A percentile compares a stretch with the other conserved stretches of the same genome.
phyloP scores from a whole-genome alignment of 2,797 vertebrate genomes.

The Acrossocheilus wenchowensis region DNA sequence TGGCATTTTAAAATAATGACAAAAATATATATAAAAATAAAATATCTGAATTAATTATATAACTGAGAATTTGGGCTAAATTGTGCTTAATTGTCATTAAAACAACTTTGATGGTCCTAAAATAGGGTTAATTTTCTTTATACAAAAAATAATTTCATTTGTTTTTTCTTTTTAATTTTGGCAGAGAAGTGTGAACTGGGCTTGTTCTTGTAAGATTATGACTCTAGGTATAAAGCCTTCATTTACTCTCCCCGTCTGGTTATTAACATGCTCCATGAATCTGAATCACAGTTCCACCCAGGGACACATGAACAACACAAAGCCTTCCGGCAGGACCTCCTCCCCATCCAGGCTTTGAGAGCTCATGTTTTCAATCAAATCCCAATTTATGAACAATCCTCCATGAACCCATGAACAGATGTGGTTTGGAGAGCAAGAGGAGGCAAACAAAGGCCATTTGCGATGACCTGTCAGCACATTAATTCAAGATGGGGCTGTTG shows the following conservation, averaged over 20 bases:
- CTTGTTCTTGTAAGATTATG: neutral
- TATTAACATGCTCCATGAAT: slow-evolving; percentile 26
- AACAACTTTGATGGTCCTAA: no score
- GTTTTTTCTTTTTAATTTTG: neutral
- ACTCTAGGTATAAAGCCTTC: slow-evolving; percentile 8
- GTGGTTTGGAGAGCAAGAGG: slow-evolving; percentile 34
- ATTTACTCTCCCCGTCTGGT: neutral
- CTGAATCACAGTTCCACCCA: slow-evolving; percentile 24
- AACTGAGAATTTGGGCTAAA: neutral
- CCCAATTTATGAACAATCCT: slow-evolving; percentile 39
- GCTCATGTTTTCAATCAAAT: slow-evolving; percentile 42
- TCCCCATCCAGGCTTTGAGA: neutral
- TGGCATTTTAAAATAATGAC: neutral
- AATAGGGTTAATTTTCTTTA: neutral
- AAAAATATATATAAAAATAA: no score
- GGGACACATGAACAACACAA: neutral
- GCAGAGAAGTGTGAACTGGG: neutral
- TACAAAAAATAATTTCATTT: neutral
- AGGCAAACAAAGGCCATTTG: slow-evolving; percentile 47
- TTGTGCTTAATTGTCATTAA: neutral
- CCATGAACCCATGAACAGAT: slow-evolving; percentile 26
- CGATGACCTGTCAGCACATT: slow-evolving; percentile 47
- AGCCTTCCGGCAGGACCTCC: slow-evolving; percentile 3
- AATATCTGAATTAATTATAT: neutral
- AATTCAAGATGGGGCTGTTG: slow-evolving; percentile 52